Base-by-base conservation (phyloP, 2,888 invertebrate species). In the Agelastica alni region DNA sequence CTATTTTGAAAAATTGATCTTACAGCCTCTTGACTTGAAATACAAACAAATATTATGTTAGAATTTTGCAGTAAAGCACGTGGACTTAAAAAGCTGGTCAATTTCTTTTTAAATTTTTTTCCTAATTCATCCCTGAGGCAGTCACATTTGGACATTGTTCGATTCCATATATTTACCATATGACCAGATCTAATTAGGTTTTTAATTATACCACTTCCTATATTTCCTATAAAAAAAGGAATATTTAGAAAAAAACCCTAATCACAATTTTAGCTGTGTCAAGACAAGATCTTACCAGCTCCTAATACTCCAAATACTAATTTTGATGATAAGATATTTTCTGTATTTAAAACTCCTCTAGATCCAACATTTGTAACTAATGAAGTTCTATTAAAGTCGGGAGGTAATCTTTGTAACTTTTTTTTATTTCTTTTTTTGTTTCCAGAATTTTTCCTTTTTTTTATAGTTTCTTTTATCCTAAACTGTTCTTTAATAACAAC, bases 1-100 rank as follows among this genome's bases (percentile, higher is more conserved):
- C 95, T 95, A 30, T 95, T 95, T 79, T 94, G 94, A 18, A 97
- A 93, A 81, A 96, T 88, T 93, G 93, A 75, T 81, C 94, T 95
- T 48, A 94, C 91, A 47, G 93, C 94, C 68, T 89, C 87, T 2
- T 96, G 93, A 79, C 96, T 95, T 0, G 96, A 87, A 7, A 97
- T 93, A 75, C 96, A 97, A 5, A 93, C 93, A 78, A 97, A 96
- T 43, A 94, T 95, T 62, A 97, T 91, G 75, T 97, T 96, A 0
- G 95, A 91, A 47, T 87, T 87, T 65, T 87, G 85, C 4, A 96
- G 89, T 9, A 97, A 95, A 71, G 96, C 96, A 67, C 91, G 90
- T 2, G 96, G 96, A 3, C 93, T 94, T 69, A 88, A 85, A 47
- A 89, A 92, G 58, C 89, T 85, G 58, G 88, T 84, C 1, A 96